A percentile compares a stretch with the other conserved stretches of the same genome.
These are phyloP conservation scores for Eilema griseolum DNA, from an alignment of 2,888 invertebrate species.

Conservation along the genomic window DNA sequence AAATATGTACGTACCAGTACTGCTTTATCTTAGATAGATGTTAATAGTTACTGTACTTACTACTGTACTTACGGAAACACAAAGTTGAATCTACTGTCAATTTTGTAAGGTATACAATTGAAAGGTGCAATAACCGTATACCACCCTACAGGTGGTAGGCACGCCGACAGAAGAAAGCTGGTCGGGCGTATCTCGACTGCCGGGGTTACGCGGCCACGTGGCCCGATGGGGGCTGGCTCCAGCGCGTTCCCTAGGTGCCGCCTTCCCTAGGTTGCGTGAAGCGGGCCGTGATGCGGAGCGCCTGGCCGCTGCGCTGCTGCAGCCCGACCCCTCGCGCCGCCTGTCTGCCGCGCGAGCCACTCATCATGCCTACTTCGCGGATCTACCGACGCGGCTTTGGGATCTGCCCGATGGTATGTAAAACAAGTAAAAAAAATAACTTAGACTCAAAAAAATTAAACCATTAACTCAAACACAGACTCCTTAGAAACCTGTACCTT, in stretches of 20 bases:
- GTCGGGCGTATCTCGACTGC: conserved; percentile 95
- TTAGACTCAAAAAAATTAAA: too few relatives aligned
- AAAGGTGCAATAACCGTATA: not conserved
- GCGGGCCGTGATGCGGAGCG: conserved; percentile 95
- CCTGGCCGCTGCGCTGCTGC: conserved; percentile 94
- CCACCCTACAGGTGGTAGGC: conserved; percentile 91
- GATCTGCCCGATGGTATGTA: conserved; percentile 96
- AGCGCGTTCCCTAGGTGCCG: conserved; percentile 92
- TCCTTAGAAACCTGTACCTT: too few relatives aligned
- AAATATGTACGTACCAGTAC: too few relatives aligned
- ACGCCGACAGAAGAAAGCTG: conserved; percentile 98
- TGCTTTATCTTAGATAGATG: too few relatives aligned
- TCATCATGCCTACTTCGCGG: conserved; percentile 95
- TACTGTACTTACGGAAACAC: too few relatives aligned
- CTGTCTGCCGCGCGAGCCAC: conserved; percentile 96
- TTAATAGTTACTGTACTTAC: too few relatives aligned
- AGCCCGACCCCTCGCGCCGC: conserved; percentile 94
- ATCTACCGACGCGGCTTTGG: conserved; percentile 95
- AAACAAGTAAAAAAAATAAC: not conserved
- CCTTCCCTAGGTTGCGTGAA: conserved; percentile 96
- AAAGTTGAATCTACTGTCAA: too few relatives aligned
- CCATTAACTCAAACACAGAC: too few relatives aligned
- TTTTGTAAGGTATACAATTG: not conserved
- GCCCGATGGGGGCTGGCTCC: conserved; percentile 89
- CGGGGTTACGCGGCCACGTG: conserved; percentile 93